Base-by-base conservation (phyloP, 1,140 invertebrate species). In the Anoplophora glabripennis region DNA sequence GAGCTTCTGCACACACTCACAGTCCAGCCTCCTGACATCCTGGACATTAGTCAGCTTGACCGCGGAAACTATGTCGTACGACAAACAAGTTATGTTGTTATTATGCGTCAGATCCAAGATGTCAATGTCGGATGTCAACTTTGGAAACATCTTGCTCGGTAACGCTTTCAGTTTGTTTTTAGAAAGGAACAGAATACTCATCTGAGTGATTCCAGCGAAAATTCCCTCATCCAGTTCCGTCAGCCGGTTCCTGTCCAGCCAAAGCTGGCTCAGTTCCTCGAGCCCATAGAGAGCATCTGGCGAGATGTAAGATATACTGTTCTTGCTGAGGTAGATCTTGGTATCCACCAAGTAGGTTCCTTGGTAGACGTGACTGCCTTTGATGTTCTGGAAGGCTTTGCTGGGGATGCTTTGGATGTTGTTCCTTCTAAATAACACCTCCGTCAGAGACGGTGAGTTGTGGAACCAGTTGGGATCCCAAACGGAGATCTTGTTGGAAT, bases 391-490 rank as follows among this genome's bases (percentile, higher is more conserved):
- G 45, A 75, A 74, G 0, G 72, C 70, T 5, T 59, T 36, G 12
- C 36, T 36, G 1, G 71, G 68, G 7, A 75, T 44, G 10, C 42
- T 17, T 28, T 37, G 38, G n/a, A 75, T 62, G 10, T 49, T 21
- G 51, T 75, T 75, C 17, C 68, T 42, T 44, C 63, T 64, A 12
- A 71, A 53, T 34, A 53, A 71, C 7, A 75, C 8, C 4, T 44
- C 37, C 0, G 46, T 61, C 2, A 75, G 53, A 44, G 59, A 61
- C 10, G 73, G 70, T 15, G 59, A 63, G 38, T 69, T 61, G 14
- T 52, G 62, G 42, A 75, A 74, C 73, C 73, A 75, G 11, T 69
- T 63, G 10, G 21, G 35, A 46, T 72, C 65, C 71, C 70, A 73
- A 9, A 9, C 33, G 9, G 53, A 45, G 1, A 75, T 45, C 12